Evolutionary conservation across 37 sponge, comb jelly and placozoan species (phyloP).

Genomic region (Diacarnus erythraeanus): DNA sequence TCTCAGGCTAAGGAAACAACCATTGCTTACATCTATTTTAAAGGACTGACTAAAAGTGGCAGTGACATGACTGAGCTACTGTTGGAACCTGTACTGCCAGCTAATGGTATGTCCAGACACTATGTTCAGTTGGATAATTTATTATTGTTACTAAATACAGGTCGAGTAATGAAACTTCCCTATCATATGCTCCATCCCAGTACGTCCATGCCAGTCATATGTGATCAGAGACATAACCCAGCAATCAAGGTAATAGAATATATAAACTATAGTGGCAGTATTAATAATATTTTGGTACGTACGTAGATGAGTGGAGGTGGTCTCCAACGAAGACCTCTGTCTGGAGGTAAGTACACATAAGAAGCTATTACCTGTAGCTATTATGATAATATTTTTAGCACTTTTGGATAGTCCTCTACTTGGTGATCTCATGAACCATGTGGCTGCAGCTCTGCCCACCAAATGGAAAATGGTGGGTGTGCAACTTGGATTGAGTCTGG

Average conservation of each 20-base stretch:
- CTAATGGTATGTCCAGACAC: too few species aligned
- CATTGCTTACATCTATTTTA: not conserved
- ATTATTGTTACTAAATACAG: not conserved
- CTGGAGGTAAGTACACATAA: too few species aligned
- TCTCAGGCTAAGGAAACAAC: not conserved
- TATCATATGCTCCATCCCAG: too few species aligned
- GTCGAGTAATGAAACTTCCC: too few species aligned
- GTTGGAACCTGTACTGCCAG: not conserved
- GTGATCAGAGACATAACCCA: too few species aligned
- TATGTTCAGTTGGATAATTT: not conserved
- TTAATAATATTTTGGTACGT: too few species aligned
- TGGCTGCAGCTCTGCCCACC: conserved; percentile 18
- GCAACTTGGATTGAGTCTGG: not conserved
- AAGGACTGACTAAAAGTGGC: not conserved
- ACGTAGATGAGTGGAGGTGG: too few species aligned
- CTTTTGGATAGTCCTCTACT: not conserved
- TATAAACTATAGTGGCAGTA: too few species aligned
- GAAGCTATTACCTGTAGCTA: not conserved
- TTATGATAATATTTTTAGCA: not conserved
- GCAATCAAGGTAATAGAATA: too few species aligned
- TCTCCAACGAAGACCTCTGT: too few species aligned
- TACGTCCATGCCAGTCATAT: too few species aligned
- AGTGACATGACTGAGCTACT: not conserved
- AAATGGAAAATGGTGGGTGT: conserved; percentile 19
- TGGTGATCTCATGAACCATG: conserved; percentile 31